Base-by-base conservation (phyloP, 2,113 vertebrate species). In the Panurus biarmicus region DNA sequence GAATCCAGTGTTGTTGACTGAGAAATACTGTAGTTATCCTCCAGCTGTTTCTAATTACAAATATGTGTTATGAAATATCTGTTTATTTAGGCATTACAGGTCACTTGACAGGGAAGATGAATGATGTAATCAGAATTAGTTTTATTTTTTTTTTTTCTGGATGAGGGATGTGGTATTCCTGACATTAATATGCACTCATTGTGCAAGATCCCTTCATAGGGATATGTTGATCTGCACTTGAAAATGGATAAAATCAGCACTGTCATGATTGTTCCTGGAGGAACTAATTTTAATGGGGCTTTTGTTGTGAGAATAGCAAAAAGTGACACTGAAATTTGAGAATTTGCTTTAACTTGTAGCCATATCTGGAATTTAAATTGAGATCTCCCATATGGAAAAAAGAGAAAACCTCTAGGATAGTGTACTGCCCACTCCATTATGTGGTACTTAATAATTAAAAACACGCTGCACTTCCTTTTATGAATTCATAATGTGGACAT, bases 381-480 rank as follows among this genome's bases (percentile, higher is more conserved):
- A 81, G 15, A 70, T 73, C 28, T 86, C 24, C 18, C 64, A 62
- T 47, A 66, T 20, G 44, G 20, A 58, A 18, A 11, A 38, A 48
- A 66, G 21, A 36, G 1, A 28, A 33, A 42, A 14, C 2, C 25
- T 35, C 72, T 28, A 50, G 24, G 67, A 66, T 76, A 69, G 71
- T 60, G 48, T 24, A 92, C 75, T 89, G 44, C 84, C 73, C 79
- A 25, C 33, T 91, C 76, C 61, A 91, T 92, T 95, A 89, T 75
- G 69, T 71, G 45, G 65, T 93, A 85, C 56, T 95, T 91, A 96
- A 96, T 96, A 93, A 95, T 96, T 96, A 89, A 95, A 94, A 91
- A 33, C 73, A 91, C 64, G 50, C 80, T 81, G 77, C 84, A 87
- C 54, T 58, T 80, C 76, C 76, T 93, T 95, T 87, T 87, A 77